Evolutionary conservation across 2,797 vertebrate species (phyloP).

Genomic region (Capromys pilorides): DNA sequence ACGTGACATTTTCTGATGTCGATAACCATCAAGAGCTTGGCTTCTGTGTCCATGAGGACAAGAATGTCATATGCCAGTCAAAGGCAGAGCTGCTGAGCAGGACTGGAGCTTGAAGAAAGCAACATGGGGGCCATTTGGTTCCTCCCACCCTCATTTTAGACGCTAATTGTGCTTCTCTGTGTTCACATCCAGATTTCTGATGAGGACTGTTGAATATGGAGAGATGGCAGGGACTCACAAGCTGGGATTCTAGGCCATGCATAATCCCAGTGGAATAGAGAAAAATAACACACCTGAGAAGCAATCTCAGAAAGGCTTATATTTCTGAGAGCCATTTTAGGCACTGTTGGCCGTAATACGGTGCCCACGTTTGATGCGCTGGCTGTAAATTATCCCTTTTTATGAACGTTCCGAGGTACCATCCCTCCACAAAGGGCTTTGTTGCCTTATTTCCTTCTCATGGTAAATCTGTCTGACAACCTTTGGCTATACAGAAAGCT

Average conservation of each 20-base stretch:
- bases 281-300: constrained; percentile 83
- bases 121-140: constrained; percentile 59
- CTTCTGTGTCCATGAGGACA: constrained; percentile 91
- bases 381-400: not conserved
- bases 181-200: constrained; percentile 62
- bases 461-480: constrained; percentile 15
- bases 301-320: constrained; percentile 69
- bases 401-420: not conserved
- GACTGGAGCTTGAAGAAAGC: constrained; percentile 76
- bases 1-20: constrained; percentile 94
- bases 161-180: constrained; percentile 72
- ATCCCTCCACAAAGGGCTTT: not conserved
- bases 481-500: not conserved
- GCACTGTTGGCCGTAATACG: constrained; percentile 47
- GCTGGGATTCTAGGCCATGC: constrained; percentile 83
- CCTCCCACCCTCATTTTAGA: not conserved
- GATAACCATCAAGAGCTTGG: constrained; percentile 94
- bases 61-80: constrained; percentile 97
- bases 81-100: constrained; percentile 78
- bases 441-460: constrained; percentile 20
- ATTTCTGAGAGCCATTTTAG: constrained; percentile 80
- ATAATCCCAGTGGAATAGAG: constrained; percentile 77
- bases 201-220: constrained; percentile 65
- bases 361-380: constrained; percentile 14
- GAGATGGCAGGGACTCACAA: constrained; percentile 80